Evolutionary conservation across 2,113 vertebrate genomes (phyloP).

Genomic region (Thalassoma bifasciatum): DNA sequence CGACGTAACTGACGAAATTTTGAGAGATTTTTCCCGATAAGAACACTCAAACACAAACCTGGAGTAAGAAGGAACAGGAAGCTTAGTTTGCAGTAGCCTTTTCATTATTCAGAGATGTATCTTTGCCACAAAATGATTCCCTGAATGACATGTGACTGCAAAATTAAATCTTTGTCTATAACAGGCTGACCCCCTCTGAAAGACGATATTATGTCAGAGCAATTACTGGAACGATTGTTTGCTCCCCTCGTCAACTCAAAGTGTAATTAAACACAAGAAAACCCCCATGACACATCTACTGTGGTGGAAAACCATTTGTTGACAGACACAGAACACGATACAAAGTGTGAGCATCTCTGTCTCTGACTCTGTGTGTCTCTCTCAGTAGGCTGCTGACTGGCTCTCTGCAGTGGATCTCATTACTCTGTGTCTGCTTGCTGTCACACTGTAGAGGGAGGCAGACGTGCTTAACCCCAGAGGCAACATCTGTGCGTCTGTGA

Average conservation of each 20-base stretch:
- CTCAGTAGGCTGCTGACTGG: slow-evolving; percentile 65
- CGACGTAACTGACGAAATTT: no score
- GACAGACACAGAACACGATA: slow-evolving; percentile 58
- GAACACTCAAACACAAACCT: no score
- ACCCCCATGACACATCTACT: slow-evolving; percentile 24
- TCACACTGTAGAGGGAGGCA: slow-evolving; percentile 68
- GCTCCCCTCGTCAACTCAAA: slow-evolving; percentile 20
- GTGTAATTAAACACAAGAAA: slow-evolving; percentile 57
- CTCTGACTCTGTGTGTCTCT: slow-evolving; percentile 45
- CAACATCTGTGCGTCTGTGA: slow-evolving; percentile 51
- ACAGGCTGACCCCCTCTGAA: background rate
- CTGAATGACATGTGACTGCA: no score
- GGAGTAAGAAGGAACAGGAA: no score
- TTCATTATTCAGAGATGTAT: no score
- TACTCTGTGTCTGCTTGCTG: slow-evolving; percentile 75
- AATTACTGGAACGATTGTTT: slow-evolving; percentile 8
- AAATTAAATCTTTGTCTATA: background rate
- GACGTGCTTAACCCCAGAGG: slow-evolving; percentile 66
- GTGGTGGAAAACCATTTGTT: slow-evolving; percentile 53
- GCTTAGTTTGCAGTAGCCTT: no score
- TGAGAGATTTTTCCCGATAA: no score
- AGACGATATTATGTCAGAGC: background rate
- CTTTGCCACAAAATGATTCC: no score
- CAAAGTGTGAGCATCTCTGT: slow-evolving; percentile 54
- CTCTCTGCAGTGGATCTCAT: slow-evolving; percentile 74